Conservation (phyloP, 2,113 vertebrate species). For the Myocastor coypus region DNA sequence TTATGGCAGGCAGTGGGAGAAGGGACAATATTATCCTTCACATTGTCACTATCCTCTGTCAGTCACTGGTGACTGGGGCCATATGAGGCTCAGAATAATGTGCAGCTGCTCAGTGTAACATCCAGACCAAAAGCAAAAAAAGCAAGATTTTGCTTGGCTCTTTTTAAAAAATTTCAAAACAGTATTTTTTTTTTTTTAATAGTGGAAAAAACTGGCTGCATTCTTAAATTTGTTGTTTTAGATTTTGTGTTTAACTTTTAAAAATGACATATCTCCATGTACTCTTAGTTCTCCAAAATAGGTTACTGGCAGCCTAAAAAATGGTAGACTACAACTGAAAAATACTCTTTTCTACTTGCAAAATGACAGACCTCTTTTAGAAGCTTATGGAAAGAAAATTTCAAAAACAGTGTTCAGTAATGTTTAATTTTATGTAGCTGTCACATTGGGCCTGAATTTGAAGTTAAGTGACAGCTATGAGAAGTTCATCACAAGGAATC, state of each 20-base stretch:
- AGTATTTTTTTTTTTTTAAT: conserved; percentile 23
- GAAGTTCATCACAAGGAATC: conserved; percentile 52
- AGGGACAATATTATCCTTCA: conserved; percentile 78
- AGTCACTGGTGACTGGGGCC: conserved; percentile 83
- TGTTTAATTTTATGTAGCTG: neutral
- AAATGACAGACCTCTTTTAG: neutral
- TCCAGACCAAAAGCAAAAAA: conserved; percentile 58
- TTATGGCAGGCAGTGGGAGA: conserved; percentile 77
- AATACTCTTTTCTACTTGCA: neutral
- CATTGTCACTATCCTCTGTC: conserved; percentile 82
- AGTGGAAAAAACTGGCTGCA: neutral
- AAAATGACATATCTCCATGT: neutral
- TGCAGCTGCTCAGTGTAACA: conserved; percentile 80
- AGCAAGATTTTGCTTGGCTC: conserved; percentile 37
- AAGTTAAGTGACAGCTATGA: conserved; percentile 24
- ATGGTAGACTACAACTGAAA: neutral
- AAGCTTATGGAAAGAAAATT: neutral
- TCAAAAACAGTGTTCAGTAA: neutral
- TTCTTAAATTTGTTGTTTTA: conserved; percentile 24
- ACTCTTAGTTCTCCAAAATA: conserved; percentile 43
- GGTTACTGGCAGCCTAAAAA: neutral
- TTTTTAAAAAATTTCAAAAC: conserved; percentile 58
- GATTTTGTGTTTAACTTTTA: conserved; percentile 45
- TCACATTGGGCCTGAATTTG: neutral
- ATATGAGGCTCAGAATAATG: conserved; percentile 80